Evolutionary conservation across 2,113 vertebrate species (phyloP).

Genomic region (Cryptotis parvus): DNA sequence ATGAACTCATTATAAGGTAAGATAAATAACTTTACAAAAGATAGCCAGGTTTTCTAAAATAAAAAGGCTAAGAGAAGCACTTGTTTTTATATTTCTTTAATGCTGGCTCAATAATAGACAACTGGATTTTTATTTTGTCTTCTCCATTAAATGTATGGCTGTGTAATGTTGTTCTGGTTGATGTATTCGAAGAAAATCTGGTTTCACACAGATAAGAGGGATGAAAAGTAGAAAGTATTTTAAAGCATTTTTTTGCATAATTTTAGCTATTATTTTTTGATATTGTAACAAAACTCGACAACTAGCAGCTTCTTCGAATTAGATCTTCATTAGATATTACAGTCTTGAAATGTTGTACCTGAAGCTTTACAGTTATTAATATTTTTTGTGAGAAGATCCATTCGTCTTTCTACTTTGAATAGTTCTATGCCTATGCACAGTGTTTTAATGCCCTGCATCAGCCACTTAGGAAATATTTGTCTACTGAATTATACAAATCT

Average conservation of each 20-base stretch:
- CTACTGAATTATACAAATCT: not conserved
- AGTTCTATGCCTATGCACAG: not conserved
- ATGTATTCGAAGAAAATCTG: not conserved
- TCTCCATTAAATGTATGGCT: not conserved
- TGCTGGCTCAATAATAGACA: not conserved
- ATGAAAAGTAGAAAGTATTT: slow-evolving; percentile 28
- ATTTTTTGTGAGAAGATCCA: not conserved
- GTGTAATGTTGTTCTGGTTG: not conserved
- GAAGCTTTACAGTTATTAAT: not conserved
- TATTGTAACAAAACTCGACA: slow-evolving; percentile 23
- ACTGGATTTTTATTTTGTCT: not conserved
- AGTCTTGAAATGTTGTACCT: not conserved
- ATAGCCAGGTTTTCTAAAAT: not conserved
- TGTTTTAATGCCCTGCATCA: not conserved
- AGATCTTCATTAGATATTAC: not conserved
- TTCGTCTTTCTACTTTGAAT: not conserved
- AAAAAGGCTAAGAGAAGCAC: not conserved
- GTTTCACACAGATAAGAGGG: not conserved
- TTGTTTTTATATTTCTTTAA: slow-evolving; percentile 25
- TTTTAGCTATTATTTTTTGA: not conserved
- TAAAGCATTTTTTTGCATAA: not conserved
- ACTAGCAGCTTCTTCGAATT: slow-evolving; percentile 5
- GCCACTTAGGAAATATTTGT: slow-evolving; percentile 8
- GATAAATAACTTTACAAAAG: not conserved
- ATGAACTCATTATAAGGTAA: not conserved